A percentile compares a stretch with the other conserved stretches of the same genome.
phyloP scores from a whole-genome alignment of 2,888 invertebrate species.

The Allacma fusca region DNA sequence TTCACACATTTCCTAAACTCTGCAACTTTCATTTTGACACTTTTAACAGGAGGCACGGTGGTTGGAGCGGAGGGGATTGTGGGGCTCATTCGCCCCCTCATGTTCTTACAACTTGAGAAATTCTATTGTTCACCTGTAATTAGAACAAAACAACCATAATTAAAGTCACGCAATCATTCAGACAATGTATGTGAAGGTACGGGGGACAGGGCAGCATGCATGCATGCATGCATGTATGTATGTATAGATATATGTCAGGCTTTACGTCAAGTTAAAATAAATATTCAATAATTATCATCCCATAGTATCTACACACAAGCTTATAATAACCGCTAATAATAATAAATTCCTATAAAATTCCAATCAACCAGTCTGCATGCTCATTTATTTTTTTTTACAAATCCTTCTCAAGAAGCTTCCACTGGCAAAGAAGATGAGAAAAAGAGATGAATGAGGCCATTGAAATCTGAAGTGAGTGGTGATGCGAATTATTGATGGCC shows the following conservation, averaged over 20 bases:
- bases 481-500: background rate
- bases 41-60: background rate
- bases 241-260: too few relatives aligned
- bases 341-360: background rate
- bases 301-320: too few relatives aligned
- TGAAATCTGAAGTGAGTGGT: constrained; percentile 4
- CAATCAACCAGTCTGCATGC: too few relatives aligned
- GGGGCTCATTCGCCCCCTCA: constrained; percentile 57
- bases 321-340: background rate
- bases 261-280: background rate
- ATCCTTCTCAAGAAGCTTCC: background rate
- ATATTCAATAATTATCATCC: too few relatives aligned
- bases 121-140: constrained; percentile 21
- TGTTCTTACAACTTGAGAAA: constrained; percentile 30
- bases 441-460: constrained; percentile 17
- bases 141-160: constrained; percentile 20
- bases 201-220: background rate
- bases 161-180: background rate
- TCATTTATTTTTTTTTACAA: too few relatives aligned
- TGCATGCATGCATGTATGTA: too few relatives aligned
- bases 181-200: background rate
- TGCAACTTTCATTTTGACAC: background rate
- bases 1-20: too few relatives aligned
- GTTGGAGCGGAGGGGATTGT: constrained; percentile 9
- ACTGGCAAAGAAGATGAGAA: background rate